Evolutionary conservation across 2,888 invertebrate species (phyloP), one percentile per base, ranked within the genome.

Genomic region (Cepaea hortensis): DNA sequence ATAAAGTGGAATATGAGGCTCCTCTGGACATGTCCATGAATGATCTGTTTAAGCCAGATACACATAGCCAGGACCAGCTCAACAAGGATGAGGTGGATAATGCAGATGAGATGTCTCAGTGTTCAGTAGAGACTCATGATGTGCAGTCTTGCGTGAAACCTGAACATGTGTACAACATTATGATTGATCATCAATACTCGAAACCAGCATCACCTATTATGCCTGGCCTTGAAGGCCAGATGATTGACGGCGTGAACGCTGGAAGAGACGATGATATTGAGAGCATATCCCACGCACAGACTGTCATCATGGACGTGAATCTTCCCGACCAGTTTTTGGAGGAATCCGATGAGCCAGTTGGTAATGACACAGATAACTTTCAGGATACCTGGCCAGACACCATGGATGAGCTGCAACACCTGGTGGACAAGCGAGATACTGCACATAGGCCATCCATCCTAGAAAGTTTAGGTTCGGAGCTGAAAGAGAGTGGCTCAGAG

Each of bases 81-180:
- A 88, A 88, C 65, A 89, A 89, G 72, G 88, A 88, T 62, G 87
- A 88, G 18, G 20, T 35, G 11, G 77, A 11, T 1, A 7, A n/a
- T 11, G 15, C 23, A 13, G 77, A 75, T 15, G 4, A 15, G n/a
- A 46, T 23, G 50, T 80, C 85, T 46, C 85, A 85, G 80, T 70
- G 77, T 77, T n/a, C 72, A 9, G 20, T 35, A 65, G 75, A 84
- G 46, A 50, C n/a, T 3, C 65, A 68, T 97, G 92, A 97, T 97
- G 93, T 95, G 98, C 84, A 85, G n/a, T 75, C 85, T 3, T 76
- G 11, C 65, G 61, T 86, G 62, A 77, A 72, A 48, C 86, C 86
- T 13, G 68, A 86, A 48, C 70, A 83, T 70, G 18, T 84, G 18
- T 73, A 77, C 35, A 62, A 80, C 23, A 73, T 87, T 18, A 7